phyloP scores from a whole-genome alignment of 2,113 vertebrate species.

The Myrmecophaga tridactyla region DNA sequence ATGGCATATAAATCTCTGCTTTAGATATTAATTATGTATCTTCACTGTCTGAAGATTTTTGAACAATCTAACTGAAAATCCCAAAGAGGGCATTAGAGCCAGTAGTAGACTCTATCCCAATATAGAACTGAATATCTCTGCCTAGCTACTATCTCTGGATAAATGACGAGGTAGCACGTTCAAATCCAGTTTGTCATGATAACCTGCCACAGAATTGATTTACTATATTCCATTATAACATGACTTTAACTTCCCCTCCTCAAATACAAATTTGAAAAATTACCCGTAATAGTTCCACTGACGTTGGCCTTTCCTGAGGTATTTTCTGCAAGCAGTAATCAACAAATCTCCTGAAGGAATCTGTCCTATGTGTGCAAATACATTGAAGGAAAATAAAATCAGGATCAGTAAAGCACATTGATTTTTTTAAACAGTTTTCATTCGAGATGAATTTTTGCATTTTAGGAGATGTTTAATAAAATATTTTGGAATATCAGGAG shows the following conservation, averaged over 20 bases:
- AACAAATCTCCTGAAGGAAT: conserved; percentile 97
- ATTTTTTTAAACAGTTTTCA: background rate
- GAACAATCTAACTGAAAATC: background rate
- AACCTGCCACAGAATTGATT: background rate
- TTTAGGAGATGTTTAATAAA: background rate
- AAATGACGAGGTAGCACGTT: background rate
- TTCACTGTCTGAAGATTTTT: background rate
- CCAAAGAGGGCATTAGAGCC: background rate
- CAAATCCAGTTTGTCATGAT: background rate
- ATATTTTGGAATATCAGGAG: background rate
- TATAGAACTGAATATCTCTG: background rate
- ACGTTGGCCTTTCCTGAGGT: conserved; percentile 98
- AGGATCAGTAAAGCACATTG: background rate
- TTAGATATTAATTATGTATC: background rate
- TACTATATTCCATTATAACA: background rate
- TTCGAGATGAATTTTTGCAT: background rate
- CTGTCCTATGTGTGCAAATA: conserved; percentile 87
- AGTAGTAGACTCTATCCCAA: background rate
- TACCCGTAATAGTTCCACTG: conserved; percentile 95
- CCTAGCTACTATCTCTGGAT: background rate
- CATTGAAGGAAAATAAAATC: conserved; percentile 51
- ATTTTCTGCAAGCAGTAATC: conserved; percentile 99
- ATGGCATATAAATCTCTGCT: background rate
- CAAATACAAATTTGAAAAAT: conserved; percentile 76
- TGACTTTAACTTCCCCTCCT: background rate